Conservation (phyloP, 2,888 invertebrate species). For the Listrodromus nycthemerus region DNA sequence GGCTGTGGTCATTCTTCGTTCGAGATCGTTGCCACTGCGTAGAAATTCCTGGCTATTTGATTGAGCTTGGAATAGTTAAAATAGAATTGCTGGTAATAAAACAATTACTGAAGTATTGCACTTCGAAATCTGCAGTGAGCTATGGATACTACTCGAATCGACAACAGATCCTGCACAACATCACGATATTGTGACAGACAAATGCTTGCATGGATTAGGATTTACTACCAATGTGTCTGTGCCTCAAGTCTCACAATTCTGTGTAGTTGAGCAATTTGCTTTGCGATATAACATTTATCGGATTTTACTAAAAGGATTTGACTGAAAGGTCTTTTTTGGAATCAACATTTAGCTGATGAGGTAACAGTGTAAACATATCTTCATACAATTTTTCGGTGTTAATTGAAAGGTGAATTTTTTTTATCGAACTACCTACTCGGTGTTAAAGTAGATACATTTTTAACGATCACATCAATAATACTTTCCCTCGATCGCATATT, state of each 20-base stretch:
- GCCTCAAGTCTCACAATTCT: neutral
- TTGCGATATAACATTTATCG: neutral
- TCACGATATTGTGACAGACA: neutral
- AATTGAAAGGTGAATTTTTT: neutral
- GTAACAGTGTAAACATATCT: neutral
- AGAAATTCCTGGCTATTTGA: slow-evolving; percentile 9
- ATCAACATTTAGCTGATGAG: neutral
- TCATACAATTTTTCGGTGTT: neutral
- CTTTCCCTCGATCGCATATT: neutral
- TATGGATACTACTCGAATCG: neutral
- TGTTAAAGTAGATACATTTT: neutral
- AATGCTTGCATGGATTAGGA: neutral
- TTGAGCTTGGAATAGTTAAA: slow-evolving; percentile 2
- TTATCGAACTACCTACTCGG: neutral
- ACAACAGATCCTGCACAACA: neutral
- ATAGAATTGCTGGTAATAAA: neutral
- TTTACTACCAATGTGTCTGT: too few relatives aligned
- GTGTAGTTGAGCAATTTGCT: neutral
- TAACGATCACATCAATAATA: neutral
- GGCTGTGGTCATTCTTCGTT: slow-evolving; percentile 5
- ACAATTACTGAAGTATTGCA: neutral
- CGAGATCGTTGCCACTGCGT: neutral
- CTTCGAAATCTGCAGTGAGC: neutral
- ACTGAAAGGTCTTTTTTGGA: neutral
- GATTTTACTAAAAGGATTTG: neutral